Evolutionary conservation across 2,888 invertebrate species (phyloP).

Genomic region (Trilocha varians): DNA sequence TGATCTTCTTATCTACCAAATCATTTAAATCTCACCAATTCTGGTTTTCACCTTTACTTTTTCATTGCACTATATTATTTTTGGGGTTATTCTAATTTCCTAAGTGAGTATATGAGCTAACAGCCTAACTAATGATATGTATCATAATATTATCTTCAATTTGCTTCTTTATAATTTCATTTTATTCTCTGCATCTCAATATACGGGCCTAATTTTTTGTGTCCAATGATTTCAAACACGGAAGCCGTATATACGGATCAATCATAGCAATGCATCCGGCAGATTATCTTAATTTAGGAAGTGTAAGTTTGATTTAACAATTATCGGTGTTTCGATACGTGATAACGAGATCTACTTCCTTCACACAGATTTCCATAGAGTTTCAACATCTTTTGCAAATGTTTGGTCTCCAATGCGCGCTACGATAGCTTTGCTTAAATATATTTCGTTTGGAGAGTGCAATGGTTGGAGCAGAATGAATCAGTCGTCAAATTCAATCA

Average conservation of each 20-base stretch:
- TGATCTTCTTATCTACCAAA: neutral
- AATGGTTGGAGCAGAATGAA: constrained; percentile 26
- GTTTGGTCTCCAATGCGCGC: constrained; percentile 31
- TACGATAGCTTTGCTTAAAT: neutral
- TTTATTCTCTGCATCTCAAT: neutral
- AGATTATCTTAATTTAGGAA: constrained; percentile 60
- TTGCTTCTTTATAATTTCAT: too few relatives aligned
- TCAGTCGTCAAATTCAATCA: constrained; percentile 32
- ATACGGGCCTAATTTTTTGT: neutral
- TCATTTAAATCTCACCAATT: neutral
- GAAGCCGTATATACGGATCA: constrained; percentile 49
- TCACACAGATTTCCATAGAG: constrained; percentile 26
- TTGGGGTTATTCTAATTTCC: too few relatives aligned
- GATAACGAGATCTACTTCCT: constrained; percentile 62
- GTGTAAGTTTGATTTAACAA: constrained; percentile 33
- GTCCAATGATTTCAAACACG: constrained; percentile 52
- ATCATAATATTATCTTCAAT: too few relatives aligned
- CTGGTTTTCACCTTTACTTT: too few relatives aligned
- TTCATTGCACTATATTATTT: too few relatives aligned
- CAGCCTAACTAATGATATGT: too few relatives aligned
- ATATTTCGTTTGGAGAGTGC: neutral
- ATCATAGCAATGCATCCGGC: constrained; percentile 57
- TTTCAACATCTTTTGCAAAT: constrained; percentile 18
- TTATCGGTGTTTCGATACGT: constrained; percentile 42
- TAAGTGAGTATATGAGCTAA: too few relatives aligned